Evolutionary conservation across 2,797 vertebrate genomes (phyloP), one percentile per base, ranked within the genome.

Genomic region (Triplophysa bombifrons): DNA sequence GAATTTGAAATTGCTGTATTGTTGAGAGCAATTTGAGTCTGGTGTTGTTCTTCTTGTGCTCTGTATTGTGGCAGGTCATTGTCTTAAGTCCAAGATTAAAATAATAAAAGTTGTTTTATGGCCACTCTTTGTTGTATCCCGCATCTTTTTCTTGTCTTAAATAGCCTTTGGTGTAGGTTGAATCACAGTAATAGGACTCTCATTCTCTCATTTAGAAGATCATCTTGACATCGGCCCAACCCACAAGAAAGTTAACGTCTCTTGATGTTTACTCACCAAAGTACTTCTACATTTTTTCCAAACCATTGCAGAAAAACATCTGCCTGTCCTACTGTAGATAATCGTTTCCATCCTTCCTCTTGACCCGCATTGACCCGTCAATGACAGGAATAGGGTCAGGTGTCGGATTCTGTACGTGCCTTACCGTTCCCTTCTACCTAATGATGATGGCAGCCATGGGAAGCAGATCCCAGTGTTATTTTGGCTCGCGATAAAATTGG

Each of bases 381-480:
- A 30, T 27, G 41, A 53, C 72, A n/a, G 48, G 11, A 71, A 11
- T 71, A 50, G 53, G 73, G 70, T 68, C 69, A 77, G 56, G 70
- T 69, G 53, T 82, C 76, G 51, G 79, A 74, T 91, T 88, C 80
- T 79, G 83, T 74, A 63, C 66, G 85, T 87, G 70, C 82, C 84
- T 82, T 51, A 84, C 55, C 67, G 80, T 81, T 86, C 83, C 67
- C 80, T 85, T 87, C 91, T 87, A 88, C 48, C 87, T 88, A 81
- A 91, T 91, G 87, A 85, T 81, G 56, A 72, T 67, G 84, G 82
- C 73, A 22, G 53, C 76, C 75, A 71, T 27, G 84, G 88, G 82
- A 91, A 85, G 87, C 22, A 85, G 80, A 81, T 84, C 85, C 82
- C 87, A 87, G 77, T 85, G 80, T 85, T 85, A 87, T 78, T 82